Percentiles rank a stretch among this genome's conserved stretches.
These are phyloP conservation scores for Chamaea fasciata DNA, from an alignment of 2,113 vertebrate genomes.

Conservation along the genomic window DNA sequence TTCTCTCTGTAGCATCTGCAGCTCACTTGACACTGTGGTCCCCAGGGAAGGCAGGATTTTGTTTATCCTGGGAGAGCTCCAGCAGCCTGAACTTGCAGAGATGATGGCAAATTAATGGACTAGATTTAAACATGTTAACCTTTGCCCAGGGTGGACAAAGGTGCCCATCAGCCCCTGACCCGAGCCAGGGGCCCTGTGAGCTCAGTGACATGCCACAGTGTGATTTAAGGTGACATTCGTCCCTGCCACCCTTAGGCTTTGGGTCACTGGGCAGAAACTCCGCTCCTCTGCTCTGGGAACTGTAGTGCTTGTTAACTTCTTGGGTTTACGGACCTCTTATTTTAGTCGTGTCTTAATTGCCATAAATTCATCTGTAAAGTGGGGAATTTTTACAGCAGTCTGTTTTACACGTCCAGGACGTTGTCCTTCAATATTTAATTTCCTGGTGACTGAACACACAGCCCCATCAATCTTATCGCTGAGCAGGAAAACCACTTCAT, in stretches of 20 bases:
- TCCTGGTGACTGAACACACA: background rate
- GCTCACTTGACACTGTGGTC: background rate
- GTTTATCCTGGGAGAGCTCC: background rate
- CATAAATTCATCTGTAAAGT: rapidly evolving
- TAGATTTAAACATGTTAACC: background rate
- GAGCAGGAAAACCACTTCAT: background rate
- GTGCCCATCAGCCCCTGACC: background rate
- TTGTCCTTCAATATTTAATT: background rate
- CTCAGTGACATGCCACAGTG: background rate
- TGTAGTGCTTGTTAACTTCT: background rate
- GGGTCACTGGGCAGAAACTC: background rate
- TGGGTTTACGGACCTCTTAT: background rate
- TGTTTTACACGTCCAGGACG: background rate
- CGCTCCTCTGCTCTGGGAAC: background rate
- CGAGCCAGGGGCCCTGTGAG: background rate
- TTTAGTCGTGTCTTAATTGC: background rate
- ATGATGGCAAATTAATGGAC: background rate
- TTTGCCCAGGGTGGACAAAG: background rate
- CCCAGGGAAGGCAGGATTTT: background rate
- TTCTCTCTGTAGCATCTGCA: background rate
- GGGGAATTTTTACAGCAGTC: background rate
- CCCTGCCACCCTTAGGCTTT: background rate
- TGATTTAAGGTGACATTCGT: background rate
- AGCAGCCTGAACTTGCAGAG: background rate
- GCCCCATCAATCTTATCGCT: background rate